Evolutionary conservation across 64 coral and sea anemone species (phyloP).

Genomic region (Montipora efflorescens): DNA sequence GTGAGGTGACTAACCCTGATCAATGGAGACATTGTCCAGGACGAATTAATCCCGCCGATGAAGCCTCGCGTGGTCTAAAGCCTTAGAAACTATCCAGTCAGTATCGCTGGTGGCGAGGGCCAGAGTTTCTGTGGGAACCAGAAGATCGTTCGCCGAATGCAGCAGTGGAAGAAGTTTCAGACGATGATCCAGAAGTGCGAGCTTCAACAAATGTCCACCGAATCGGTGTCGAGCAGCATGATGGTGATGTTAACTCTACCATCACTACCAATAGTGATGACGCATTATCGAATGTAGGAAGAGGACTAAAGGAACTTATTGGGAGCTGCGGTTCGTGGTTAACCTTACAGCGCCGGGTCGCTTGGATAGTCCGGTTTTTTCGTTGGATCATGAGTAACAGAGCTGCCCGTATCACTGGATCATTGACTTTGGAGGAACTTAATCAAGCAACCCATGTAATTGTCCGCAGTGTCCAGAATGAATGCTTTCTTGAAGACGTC

Average conservation of each 20-base stretch:
- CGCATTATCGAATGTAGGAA: background rate
- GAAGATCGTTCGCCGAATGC: conserved; percentile 49
- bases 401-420: too few relatives aligned
- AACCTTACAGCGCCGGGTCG: background rate
- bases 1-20: background rate
- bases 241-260: background rate
- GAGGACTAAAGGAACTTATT: conserved; percentile 20
- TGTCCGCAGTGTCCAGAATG: too few relatives aligned
- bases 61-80: conserved; percentile 37
- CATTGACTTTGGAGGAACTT: too few relatives aligned
- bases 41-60: too few relatives aligned
- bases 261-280: background rate
- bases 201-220: conserved; percentile 24
- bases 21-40: too few relatives aligned
- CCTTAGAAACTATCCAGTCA: conserved; percentile 12
- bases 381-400: too few relatives aligned
- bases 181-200: conserved; percentile 69
- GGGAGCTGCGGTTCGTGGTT: background rate
- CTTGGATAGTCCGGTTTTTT: background rate
- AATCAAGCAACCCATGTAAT: too few relatives aligned
- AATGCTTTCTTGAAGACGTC: too few relatives aligned
- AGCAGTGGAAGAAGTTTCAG: background rate
- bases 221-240: background rate
- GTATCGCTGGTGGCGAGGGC: conserved; percentile 50
- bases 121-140: conserved; percentile 20